These are phyloP conservation scores for Maconellicoccus hirsutus DNA, from an alignment of 1,140 invertebrate genomes.

Conservation along the genomic window DNA sequence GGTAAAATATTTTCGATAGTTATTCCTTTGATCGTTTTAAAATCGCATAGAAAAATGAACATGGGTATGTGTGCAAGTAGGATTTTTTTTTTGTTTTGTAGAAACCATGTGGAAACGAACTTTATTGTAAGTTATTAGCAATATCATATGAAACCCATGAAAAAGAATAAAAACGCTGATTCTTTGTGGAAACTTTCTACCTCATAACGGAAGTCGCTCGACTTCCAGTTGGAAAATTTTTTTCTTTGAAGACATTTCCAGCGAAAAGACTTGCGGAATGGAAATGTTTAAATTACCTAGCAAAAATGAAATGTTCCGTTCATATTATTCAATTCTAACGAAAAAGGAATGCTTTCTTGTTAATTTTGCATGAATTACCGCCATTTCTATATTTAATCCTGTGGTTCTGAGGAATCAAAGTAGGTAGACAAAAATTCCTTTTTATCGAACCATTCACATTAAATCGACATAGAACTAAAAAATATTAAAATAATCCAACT, in stretches of 20 bases:
- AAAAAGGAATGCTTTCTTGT: too few species aligned
- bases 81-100: not conserved
- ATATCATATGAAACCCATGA: not conserved
- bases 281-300: not conserved
- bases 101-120: too few species aligned
- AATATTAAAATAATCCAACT: too few species aligned
- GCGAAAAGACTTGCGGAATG: not conserved
- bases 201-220: constrained; percentile 7
- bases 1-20: not conserved
- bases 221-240: not conserved
- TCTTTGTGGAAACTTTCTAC: constrained; percentile 4
- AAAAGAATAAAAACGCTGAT: not conserved
- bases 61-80: not conserved
- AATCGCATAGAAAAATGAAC: not conserved
- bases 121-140: constrained; percentile 1
- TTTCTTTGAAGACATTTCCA: not conserved
- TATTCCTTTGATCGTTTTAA: not conserved
- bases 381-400: too few species aligned
- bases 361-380: too few species aligned
- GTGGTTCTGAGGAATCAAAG: too few species aligned
- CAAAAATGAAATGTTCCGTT: not conserved
- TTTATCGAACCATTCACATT: too few species aligned
- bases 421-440: too few species aligned
- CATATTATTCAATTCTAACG: not conserved
- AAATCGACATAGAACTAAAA: too few species aligned